Percentiles rank a stretch among this genome's conserved stretches.
These are phyloP conservation scores for Aurelia coerulea DNA, from an alignment of 30 jellyfish, hydroid and myxozoan species.

Conservation along the genomic window DNA sequence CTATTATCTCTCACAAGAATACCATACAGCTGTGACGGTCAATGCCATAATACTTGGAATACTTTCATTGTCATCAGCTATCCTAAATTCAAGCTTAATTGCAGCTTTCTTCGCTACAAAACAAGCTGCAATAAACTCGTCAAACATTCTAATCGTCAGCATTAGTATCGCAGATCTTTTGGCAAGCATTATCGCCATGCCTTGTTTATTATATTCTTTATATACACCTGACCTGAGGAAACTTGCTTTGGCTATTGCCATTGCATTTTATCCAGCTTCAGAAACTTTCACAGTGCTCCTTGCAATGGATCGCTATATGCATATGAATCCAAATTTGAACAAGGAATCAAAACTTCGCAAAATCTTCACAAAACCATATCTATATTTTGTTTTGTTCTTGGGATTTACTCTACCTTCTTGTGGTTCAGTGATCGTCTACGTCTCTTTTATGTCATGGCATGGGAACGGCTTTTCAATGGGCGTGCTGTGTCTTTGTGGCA, in stretches of 20 bases:
- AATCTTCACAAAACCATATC: not conserved
- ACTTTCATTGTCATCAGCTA: not conserved
- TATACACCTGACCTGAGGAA: not conserved
- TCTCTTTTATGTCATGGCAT: not conserved
- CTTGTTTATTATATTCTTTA: not conserved
- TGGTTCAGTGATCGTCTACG: not conserved
- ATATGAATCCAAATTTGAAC: not conserved
- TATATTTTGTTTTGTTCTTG: not conserved
- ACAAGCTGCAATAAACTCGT: not conserved
- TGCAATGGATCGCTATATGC: conserved; percentile 2
- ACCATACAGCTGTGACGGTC: not conserved
- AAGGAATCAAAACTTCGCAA: not conserved
- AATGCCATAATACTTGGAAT: not conserved
- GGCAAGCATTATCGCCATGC: not conserved
- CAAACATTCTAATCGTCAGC: not conserved
- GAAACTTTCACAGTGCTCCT: not conserved
- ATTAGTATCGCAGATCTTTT: not conserved
- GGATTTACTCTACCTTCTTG: not conserved
- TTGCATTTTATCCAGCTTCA: not conserved
- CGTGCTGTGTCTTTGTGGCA: not conserved
- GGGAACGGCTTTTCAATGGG: not conserved
- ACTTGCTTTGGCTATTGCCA: not conserved
- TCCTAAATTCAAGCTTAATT: not conserved
- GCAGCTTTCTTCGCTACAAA: not conserved
- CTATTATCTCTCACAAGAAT: no score